Conservation (phyloP, 2,113 vertebrate genomes). For the Barnardius zonarius region DNA sequence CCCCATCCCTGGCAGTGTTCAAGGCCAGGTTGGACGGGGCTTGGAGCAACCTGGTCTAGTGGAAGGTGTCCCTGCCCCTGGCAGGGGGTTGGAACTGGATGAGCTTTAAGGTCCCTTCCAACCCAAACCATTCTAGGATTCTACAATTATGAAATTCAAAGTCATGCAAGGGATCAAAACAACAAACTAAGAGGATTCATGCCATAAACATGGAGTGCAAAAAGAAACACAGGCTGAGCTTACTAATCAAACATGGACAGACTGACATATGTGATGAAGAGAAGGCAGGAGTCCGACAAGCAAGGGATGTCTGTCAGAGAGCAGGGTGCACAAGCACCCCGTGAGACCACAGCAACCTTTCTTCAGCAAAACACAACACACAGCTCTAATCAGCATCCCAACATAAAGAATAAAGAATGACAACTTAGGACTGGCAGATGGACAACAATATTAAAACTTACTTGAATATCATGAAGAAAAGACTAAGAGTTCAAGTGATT, state of each 20-base stretch:
- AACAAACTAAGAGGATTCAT: background rate
- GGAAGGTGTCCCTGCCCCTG: background rate
- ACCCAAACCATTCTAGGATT: background rate
- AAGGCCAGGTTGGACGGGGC: background rate
- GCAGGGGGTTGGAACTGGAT: background rate
- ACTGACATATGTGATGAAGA: background rate
- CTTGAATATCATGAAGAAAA: background rate
- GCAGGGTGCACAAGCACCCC: accelerated
- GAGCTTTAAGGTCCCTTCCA: background rate
- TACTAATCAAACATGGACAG: no score
- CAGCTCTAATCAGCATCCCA: background rate
- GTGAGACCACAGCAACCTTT: no score
- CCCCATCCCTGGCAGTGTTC: background rate
- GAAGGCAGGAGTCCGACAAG: background rate
- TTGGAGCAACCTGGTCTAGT: background rate
- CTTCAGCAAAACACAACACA: accelerated
- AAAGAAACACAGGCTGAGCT: background rate
- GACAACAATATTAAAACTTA: background rate
- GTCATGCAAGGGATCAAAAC: background rate
- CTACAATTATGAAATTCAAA: background rate
- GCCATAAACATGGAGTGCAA: background rate
- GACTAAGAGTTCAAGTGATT: background rate
- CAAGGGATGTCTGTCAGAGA: background rate
- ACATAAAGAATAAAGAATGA: background rate
- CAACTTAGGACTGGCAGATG: background rate